These are phyloP conservation scores for Antheraea yamamai DNA, from an alignment of 2,888 invertebrate genomes.

Conservation along the genomic window DNA sequence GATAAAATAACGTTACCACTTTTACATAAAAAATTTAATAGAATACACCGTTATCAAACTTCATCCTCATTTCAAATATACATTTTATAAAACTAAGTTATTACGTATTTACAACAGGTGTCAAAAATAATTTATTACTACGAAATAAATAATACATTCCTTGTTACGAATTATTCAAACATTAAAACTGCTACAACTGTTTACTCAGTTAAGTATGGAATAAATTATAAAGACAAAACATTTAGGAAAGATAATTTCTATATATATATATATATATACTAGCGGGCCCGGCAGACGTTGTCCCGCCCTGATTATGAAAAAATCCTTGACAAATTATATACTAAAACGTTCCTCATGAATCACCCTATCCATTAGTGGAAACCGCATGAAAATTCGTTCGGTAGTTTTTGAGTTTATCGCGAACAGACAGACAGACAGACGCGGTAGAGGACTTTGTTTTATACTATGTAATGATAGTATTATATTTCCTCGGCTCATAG, in stretches of 20 bases:
- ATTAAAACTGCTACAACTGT: neutral
- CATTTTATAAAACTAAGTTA: neutral
- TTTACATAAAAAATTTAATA: neutral
- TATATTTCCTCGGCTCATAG: neutral
- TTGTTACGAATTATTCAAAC: neutral
- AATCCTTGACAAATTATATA: too few species aligned
- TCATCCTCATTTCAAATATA: neutral
- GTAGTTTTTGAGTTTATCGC: too few species aligned
- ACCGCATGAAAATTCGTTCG: too few species aligned
- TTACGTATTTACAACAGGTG: neutral
- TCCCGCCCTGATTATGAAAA: too few species aligned
- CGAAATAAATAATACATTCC: neutral
- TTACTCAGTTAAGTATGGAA: neutral
- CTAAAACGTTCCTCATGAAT: too few species aligned
- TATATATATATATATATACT: neutral
- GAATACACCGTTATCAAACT: neutral
- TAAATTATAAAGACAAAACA: neutral
- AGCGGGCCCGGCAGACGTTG: too few species aligned
- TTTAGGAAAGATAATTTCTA: neutral
- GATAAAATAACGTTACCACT: neutral
- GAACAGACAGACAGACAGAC: too few species aligned
- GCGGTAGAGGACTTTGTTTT: too few species aligned
- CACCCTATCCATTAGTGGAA: too few species aligned
- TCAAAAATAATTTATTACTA: neutral
- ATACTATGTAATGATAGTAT: too few species aligned